Conservation (phyloP, 2,113 vertebrate species). For the Dasyprocta punctata region DNA sequence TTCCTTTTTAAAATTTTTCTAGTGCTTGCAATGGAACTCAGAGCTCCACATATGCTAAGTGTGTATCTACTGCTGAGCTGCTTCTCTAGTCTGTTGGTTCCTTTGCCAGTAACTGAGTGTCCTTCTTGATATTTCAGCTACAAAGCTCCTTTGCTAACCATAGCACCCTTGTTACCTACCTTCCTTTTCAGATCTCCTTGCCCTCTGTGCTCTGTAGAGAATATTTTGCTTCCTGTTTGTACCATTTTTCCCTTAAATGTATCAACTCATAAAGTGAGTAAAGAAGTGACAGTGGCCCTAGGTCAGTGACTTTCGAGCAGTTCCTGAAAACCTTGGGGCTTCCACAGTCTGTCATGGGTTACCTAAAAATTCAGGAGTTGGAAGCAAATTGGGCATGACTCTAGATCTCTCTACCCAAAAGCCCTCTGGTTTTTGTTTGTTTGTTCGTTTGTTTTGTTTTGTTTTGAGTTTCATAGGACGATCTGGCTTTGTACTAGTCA, state of each 20-base stretch:
- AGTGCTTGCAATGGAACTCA: background rate
- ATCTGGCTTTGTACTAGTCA: background rate
- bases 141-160: background rate
- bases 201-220: background rate
- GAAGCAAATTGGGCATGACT: background rate
- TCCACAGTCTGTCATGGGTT: too few relatives aligned
- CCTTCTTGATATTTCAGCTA: background rate
- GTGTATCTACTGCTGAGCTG: background rate
- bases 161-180: fast-evolving
- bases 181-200: background rate
- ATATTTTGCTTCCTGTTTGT: background rate
- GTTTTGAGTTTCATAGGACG: background rate
- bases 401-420: background rate
- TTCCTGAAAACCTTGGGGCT: background rate
- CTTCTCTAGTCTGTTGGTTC: background rate
- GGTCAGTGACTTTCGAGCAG: background rate
- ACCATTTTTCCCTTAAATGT: background rate
- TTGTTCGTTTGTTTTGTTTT: too few relatives aligned
- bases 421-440: background rate
- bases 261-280: background rate
- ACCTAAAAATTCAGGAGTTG: background rate
- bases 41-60: background rate
- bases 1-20: background rate
- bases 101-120: background rate
- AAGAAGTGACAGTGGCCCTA: background rate